Evolutionary conservation across 2,888 invertebrate species (phyloP).

Genomic region (Melanchra persicariae): DNA sequence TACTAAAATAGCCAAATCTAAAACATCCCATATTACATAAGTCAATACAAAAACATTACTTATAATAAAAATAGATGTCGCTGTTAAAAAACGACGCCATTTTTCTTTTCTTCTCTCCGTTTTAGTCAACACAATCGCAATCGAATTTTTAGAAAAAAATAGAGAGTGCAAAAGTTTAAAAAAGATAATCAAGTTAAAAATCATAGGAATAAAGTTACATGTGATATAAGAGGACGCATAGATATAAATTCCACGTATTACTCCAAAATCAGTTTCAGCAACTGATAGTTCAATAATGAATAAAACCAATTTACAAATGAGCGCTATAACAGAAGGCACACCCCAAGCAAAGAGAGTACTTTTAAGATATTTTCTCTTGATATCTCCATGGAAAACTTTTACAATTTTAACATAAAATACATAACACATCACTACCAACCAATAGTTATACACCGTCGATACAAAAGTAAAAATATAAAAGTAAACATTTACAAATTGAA

Average conservation of each 20-base stretch:
- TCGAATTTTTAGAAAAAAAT: not conserved
- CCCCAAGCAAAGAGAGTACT: conserved; percentile 40
- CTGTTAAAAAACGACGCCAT: conserved; percentile 17
- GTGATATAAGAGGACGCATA: not conserved
- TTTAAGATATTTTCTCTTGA: conserved; percentile 32
- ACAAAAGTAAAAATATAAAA: conserved; percentile 28
- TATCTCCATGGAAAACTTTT: conserved; percentile 18
- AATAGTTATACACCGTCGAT: conserved; percentile 22
- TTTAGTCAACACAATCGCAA: not conserved
- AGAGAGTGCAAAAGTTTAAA: conserved; percentile 22
- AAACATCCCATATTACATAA: conserved; percentile 20
- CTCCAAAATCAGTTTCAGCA: not conserved
- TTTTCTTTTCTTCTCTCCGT: conserved; percentile 14
- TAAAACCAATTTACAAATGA: not conserved
- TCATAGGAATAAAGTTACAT: not conserved
- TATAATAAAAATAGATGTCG: conserved; percentile 26
- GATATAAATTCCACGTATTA: not conserved
- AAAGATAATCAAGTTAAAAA: conserved; percentile 24
- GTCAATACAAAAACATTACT: conserved; percentile 15
- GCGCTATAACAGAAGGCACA: not conserved
- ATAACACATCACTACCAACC: conserved; percentile 34
- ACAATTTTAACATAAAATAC: conserved; percentile 36
- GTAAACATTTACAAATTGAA: conserved; percentile 1
- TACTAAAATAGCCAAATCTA: conserved; percentile 5
- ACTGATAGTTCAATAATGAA: not conserved